These are phyloP conservation scores for Caenorhabditis sp. DNA, from an alignment of 2,888 invertebrate genomes.

Conservation along the genomic window DNA sequence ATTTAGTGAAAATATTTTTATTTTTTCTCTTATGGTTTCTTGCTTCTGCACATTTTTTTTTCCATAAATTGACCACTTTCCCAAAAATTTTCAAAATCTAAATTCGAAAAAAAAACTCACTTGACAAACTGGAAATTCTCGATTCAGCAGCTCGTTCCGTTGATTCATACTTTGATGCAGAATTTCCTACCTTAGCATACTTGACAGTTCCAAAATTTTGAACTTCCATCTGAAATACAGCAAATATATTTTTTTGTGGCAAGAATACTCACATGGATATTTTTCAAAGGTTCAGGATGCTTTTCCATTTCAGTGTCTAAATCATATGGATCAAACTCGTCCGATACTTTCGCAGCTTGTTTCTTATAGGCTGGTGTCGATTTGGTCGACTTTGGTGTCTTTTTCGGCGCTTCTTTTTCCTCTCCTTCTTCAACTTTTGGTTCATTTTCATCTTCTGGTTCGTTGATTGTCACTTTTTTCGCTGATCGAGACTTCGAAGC, in stretches of 20 bases:
- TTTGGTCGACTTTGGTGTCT: slow-evolving; percentile 9
- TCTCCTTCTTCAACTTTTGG: slow-evolving; percentile 19
- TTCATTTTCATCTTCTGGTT: slow-evolving; percentile 15
- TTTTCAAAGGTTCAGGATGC: slow-evolving; percentile 65
- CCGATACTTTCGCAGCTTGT: not conserved
- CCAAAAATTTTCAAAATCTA: too few species aligned
- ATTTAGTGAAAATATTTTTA: not conserved
- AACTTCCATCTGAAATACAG: slow-evolving; percentile 52
- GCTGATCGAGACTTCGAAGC: not conserved
- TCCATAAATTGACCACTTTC: too few species aligned
- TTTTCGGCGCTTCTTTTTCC: slow-evolving; percentile 5
- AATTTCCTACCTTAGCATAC: not conserved
- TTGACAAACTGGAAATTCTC: slow-evolving; percentile 27
- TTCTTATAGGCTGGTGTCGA: slow-evolving; percentile 26
- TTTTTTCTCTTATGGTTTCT: too few species aligned
- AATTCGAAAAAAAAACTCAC: slow-evolving; percentile 2
- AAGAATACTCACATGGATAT: slow-evolving; percentile 50
- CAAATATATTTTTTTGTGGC: not conserved
- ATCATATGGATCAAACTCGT: slow-evolving; percentile 61
- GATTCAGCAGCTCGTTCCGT: slow-evolving; percentile 59
- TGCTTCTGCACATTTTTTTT: too few species aligned
- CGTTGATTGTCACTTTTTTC: not conserved
- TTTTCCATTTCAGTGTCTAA: slow-evolving; percentile 56
- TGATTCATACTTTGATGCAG: not conserved
- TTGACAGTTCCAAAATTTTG: slow-evolving; percentile 53